Base-by-base conservation (phyloP, 2,888 invertebrate species). In the Hirtodrosophila cameraria region DNA sequence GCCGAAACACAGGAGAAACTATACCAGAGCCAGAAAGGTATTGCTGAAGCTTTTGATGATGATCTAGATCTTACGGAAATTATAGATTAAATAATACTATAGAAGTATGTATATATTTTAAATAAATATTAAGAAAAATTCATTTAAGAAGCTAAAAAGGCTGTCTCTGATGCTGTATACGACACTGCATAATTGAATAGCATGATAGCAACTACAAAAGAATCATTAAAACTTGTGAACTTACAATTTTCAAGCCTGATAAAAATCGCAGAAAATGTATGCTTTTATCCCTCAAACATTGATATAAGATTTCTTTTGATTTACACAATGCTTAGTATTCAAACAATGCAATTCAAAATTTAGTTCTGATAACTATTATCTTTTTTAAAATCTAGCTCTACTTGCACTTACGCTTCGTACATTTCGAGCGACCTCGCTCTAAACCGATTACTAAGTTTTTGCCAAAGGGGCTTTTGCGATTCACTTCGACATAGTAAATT, bases 61-160 rank as follows among this genome's bases (percentile, higher is more conserved):
- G 90, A 89, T 41, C 66, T 90, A 9, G 90, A 90, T 64, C 57
- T 90, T n/a, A 89, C 90, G 6, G 79, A 88, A 66, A 87, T 90
- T 33, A 67, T 77, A 16, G 85, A 58, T 42, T 76, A 73, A 49
- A 4, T 39, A 23, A 6, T 15, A 36, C 15, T 60, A 38, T 42
- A 25, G 61, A 23, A n/a, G n/a, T 33, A 43, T 2, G 1, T 38
- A 1, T 35, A 39, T 12, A 33, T 16, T 5, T 23, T 7, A 36
- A 27, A 20, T 13, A 31, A n/a, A 3, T 8, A 3, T 36, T 7
- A 23, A 23, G 11, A 39, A 23, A 15, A 39, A 13, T 31, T 31
- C 11, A 31, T 27, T 27, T 27, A 27, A 27, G 3, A 20, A 20
- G 5, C 18, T 3, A 20, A 20, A 20, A n/a, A n/a, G n/a, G n/a